A percentile compares a stretch with the other conserved stretches of the same genome.
These are phyloP conservation scores for Liopterus haemorrhoidalis DNA, from an alignment of 2,888 invertebrate genomes.

Conservation along the genomic window DNA sequence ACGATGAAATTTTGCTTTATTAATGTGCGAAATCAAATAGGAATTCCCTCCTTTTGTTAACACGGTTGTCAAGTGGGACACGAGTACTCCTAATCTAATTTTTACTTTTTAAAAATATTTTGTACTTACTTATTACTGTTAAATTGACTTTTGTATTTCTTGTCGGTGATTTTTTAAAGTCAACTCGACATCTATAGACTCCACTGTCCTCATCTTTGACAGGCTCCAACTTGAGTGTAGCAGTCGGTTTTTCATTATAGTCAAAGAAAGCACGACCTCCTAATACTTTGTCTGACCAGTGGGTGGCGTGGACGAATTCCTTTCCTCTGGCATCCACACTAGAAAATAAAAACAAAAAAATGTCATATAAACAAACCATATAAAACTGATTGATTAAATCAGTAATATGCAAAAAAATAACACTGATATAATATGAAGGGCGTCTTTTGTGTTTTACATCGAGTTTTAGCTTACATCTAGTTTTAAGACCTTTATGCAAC, in stretches of 20 bases:
- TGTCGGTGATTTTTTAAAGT: conserved; percentile 85
- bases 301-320: conserved; percentile 65
- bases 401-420: too few relatives aligned
- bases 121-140: conserved; percentile 78
- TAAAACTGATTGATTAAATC: too few relatives aligned
- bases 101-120: too few relatives aligned
- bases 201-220: conserved; percentile 73
- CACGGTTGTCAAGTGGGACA: too few relatives aligned
- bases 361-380: background rate
- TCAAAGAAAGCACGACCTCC: conserved; percentile 72
- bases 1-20: too few relatives aligned
- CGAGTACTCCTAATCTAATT: too few relatives aligned
- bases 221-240: conserved; percentile 68
- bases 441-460: too few relatives aligned
- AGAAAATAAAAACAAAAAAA: conserved; percentile 34
- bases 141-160: conserved; percentile 82
- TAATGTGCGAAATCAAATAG: too few relatives aligned
- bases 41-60: too few relatives aligned
- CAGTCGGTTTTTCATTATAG: conserved; percentile 66
- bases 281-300: conserved; percentile 75
- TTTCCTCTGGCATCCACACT: conserved; percentile 72
- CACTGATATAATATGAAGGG: too few relatives aligned
- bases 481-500: too few relatives aligned
- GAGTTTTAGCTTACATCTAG: too few relatives aligned
- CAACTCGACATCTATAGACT: conserved; percentile 80